These are phyloP conservation scores for Latheticus oryzae DNA, from an alignment of 2,888 invertebrate genomes.

Conservation along the genomic window DNA sequence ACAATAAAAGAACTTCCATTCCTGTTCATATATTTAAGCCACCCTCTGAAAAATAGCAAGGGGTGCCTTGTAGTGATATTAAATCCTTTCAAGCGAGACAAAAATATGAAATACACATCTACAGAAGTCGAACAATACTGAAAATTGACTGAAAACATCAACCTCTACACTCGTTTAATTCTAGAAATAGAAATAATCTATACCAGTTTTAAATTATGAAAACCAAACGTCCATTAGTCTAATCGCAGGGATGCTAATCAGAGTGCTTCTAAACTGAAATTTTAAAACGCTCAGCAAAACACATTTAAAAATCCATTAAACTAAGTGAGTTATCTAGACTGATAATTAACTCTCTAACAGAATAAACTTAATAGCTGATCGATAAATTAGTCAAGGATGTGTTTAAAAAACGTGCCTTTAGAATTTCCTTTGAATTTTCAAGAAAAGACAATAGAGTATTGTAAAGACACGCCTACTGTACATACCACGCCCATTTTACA, in stretches of 20 bases:
- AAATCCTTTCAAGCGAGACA: slow-evolving; percentile 25
- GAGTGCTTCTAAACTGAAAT: too few species aligned
- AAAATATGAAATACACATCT: slow-evolving; percentile 19
- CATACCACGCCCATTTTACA: too few species aligned
- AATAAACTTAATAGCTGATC: slow-evolving; percentile 4
- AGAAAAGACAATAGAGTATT: slow-evolving; percentile 9
- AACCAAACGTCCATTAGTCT: too few species aligned
- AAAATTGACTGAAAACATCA: slow-evolving; percentile 18
- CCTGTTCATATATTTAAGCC: slow-evolving; percentile 17
- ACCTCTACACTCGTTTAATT: slow-evolving; percentile 8
- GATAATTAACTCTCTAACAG: slow-evolving; percentile 16
- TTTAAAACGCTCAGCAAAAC: slow-evolving; percentile 9
- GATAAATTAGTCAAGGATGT: slow-evolving; percentile 3
- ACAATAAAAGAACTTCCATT: slow-evolving; percentile 17
- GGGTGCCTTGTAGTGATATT: slow-evolving; percentile 26
- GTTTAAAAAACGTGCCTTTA: not conserved
- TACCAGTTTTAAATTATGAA: too few species aligned
- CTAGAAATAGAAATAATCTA: too few species aligned
- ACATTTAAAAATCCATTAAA: slow-evolving; percentile 21
- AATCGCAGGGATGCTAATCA: too few species aligned
- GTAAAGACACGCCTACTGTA: slow-evolving; percentile 20
- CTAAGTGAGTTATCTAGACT: slow-evolving; percentile 13
- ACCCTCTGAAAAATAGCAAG: slow-evolving; percentile 27
- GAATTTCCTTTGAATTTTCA: not conserved
- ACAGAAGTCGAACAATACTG: slow-evolving; percentile 9